Percentiles rank a stretch among this genome's conserved stretches.
These are phyloP conservation scores for Macroglossus sobrinus DNA, from an alignment of 2,113 vertebrate species.

Conservation along the genomic window DNA sequence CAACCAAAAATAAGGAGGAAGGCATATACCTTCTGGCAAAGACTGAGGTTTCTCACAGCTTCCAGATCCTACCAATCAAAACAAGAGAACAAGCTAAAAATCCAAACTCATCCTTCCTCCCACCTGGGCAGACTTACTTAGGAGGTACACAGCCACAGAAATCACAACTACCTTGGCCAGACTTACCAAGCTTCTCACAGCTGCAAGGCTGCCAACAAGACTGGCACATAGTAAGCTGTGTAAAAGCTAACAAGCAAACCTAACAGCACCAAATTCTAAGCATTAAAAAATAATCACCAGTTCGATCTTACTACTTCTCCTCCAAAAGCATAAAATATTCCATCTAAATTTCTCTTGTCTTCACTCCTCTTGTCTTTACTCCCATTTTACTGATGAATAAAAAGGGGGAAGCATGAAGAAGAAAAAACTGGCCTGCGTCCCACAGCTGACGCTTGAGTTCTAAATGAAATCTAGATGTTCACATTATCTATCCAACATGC, in stretches of 20 bases:
- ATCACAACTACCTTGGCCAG: slow-evolving; percentile 64
- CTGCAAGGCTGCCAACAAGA: slow-evolving; percentile 64
- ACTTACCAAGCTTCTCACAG: slow-evolving; percentile 57
- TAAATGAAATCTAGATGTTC: not conserved
- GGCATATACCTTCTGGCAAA: slow-evolving; percentile 46
- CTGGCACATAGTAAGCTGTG: slow-evolving; percentile 67
- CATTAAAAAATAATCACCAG: slow-evolving; percentile 14
- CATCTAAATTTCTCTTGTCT: slow-evolving; percentile 5
- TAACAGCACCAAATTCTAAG: slow-evolving; percentile 55
- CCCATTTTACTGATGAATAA: slow-evolving; percentile 52
- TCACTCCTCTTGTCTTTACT: not conserved
- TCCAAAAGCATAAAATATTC: slow-evolving; percentile 58
- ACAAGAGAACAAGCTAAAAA: slow-evolving; percentile 42
- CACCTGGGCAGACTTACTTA: not conserved
- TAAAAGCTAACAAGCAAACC: slow-evolving; percentile 55
- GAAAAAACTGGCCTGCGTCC: not conserved
- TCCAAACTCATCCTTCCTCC: slow-evolving; percentile 48
- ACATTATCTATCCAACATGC: not conserved
- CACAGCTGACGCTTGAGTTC: not conserved
- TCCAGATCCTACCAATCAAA: slow-evolving; percentile 32
- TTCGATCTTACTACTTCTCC: slow-evolving; percentile 16
- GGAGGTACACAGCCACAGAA: slow-evolving; percentile 46
- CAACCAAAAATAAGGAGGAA: slow-evolving; percentile 21
- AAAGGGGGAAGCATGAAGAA: not conserved
- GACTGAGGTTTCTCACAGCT: slow-evolving; percentile 22